A percentile compares a stretch with the other conserved stretches of the same genome.
These are phyloP conservation scores for Spodoptera exigua DNA, from an alignment of 2,888 invertebrate genomes.

Conservation along the genomic window DNA sequence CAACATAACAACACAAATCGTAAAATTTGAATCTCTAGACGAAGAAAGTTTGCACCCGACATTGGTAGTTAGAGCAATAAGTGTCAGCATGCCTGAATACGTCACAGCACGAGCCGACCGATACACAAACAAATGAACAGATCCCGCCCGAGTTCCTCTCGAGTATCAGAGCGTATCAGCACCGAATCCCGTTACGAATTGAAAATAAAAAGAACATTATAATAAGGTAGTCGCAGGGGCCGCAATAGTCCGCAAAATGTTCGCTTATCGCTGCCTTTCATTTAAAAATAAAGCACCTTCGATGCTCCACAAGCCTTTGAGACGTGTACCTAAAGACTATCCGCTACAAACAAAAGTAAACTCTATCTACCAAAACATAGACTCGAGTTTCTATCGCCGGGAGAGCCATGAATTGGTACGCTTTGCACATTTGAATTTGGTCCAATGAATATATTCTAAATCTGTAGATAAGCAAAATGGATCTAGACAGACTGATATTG, in stretches of 20 bases:
- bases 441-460: slow-evolving; percentile 62
- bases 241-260: slow-evolving; percentile 59
- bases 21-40: too few relatives aligned
- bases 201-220: slow-evolving; percentile 61
- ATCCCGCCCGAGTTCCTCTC: slow-evolving; percentile 1
- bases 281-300: slow-evolving; percentile 64
- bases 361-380: slow-evolving; percentile 21
- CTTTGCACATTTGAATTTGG: slow-evolving; percentile 61
- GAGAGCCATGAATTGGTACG: slow-evolving; percentile 42
- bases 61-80: too few relatives aligned
- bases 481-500: slow-evolving; percentile 55
- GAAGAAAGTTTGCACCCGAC: too few relatives aligned
- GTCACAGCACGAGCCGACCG: too few relatives aligned
- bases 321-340: slow-evolving; percentile 48
- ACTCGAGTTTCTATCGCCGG: slow-evolving; percentile 25
- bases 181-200: slow-evolving; percentile 51
- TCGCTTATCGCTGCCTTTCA: slow-evolving; percentile 59
- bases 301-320: slow-evolving; percentile 52
- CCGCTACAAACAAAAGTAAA: slow-evolving; percentile 19
- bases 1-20: too few relatives aligned
- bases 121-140: neutral
- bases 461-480: slow-evolving; percentile 61
- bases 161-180: slow-evolving; percentile 48
- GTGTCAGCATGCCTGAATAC: too few relatives aligned
- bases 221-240: slow-evolving; percentile 50